These are phyloP conservation scores for Liopterus haemorrhoidalis DNA, from an alignment of 2,888 invertebrate genomes.

Conservation along the genomic window DNA sequence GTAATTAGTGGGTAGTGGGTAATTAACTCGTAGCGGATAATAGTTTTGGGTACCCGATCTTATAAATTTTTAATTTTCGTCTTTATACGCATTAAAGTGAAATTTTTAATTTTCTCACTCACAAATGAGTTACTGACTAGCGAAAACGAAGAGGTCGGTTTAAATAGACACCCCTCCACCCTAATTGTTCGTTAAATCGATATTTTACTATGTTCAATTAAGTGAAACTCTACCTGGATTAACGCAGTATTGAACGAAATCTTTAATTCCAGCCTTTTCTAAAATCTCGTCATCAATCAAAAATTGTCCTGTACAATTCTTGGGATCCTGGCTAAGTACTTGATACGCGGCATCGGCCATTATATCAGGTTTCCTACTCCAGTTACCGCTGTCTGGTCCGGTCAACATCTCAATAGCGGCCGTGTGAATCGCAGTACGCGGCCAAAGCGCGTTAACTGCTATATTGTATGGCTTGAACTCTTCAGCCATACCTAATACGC, in stretches of 20 bases:
- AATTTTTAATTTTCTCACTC: no score
- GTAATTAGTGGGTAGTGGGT: no score
- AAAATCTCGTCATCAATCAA: slow-evolving; percentile 88
- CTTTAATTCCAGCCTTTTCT: slow-evolving; percentile 68
- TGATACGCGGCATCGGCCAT: slow-evolving; percentile 86
- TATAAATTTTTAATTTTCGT: no score
- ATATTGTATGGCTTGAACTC: slow-evolving; percentile 79
- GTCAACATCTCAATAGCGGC: slow-evolving; percentile 87
- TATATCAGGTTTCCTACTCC: slow-evolving; percentile 76
- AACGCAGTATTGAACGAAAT: slow-evolving; percentile 79
- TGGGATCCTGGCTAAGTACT: slow-evolving; percentile 72
- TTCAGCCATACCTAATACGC: slow-evolving; percentile 93
- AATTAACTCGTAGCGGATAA: no score
- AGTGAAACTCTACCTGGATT: slow-evolving; percentile 73
- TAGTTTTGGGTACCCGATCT: no score
- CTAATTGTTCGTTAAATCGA: no score
- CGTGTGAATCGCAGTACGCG: slow-evolving; percentile 86
- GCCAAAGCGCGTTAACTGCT: slow-evolving; percentile 96
- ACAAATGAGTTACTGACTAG: no score
- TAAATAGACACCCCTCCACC: no score
- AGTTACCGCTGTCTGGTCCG: slow-evolving; percentile 57
- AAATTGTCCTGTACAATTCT: slow-evolving; percentile 79
- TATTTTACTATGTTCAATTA: no score
- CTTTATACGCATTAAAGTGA: no score
- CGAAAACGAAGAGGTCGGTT: no score